phyloP scores from a whole-genome alignment of 1,140 invertebrate genomes.

The Caenorhabditis briggsae region DNA sequence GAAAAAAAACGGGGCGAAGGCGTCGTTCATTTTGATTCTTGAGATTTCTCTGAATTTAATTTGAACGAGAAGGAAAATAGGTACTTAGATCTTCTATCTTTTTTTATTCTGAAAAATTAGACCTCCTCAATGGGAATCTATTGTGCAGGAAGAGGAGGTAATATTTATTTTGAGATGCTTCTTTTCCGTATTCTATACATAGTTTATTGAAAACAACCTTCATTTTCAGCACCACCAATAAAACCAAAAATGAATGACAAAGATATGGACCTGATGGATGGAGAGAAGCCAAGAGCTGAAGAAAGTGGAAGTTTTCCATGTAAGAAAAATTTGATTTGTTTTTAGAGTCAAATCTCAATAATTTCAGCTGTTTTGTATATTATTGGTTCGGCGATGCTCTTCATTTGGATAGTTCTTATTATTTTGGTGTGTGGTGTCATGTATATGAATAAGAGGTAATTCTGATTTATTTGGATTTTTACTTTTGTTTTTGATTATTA shows the following conservation, averaged over 20 bases:
- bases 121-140: constrained; percentile 3
- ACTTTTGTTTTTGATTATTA: no score
- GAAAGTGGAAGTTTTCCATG: neutral
- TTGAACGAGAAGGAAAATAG: no score
- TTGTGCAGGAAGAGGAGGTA: constrained; percentile 6
- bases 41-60: constrained; percentile 20
- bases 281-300: constrained; percentile 10
- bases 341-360: neutral
- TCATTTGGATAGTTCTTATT: constrained; percentile 14
- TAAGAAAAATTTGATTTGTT: neutral
- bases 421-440: constrained; percentile 3
- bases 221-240: constrained; percentile 20
- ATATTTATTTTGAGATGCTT: no score
- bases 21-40: constrained; percentile 24
- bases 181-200: no score
- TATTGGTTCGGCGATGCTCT: neutral
- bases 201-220: no score
- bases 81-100: neutral
- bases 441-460: constrained; percentile 42
- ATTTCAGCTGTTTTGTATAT: neutral
- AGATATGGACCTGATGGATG: constrained; percentile 10
- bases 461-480: no score
- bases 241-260: constrained; percentile 13
- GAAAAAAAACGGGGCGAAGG: neutral
- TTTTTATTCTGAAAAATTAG: neutral